Conservation (phyloP, 2,797 vertebrate species). For the Hozukius guyotensis region DNA sequence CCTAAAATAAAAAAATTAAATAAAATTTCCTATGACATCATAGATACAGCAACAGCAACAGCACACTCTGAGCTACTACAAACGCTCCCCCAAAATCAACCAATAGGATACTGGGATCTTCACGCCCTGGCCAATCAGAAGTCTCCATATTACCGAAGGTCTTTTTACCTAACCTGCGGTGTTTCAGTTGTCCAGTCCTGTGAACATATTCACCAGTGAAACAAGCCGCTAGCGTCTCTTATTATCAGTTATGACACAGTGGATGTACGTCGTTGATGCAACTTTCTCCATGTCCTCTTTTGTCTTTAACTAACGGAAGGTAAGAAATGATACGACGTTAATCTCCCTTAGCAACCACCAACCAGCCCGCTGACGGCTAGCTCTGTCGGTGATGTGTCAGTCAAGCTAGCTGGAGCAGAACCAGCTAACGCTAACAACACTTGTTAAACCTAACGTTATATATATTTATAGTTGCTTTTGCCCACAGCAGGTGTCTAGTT, state of each 20-base stretch:
- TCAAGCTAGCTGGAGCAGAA: conserved; percentile 20
- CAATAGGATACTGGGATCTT: conserved; percentile 65
- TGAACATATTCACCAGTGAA: conserved; percentile 27
- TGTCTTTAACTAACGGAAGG: conserved; percentile 83
- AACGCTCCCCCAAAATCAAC: conserved; percentile 5
- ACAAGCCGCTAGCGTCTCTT: neutral
- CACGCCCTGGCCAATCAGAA: conserved; percentile 68
- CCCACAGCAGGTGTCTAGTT: accelerated
- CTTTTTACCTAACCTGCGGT: conserved; percentile 25
- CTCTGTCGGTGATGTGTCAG: conserved; percentile 57
- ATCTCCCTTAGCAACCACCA: neutral
- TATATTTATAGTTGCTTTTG: neutral
- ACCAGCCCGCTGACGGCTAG: conserved; percentile 2
- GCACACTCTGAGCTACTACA: neutral
- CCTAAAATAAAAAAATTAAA: neutral
- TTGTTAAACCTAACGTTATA: neutral
- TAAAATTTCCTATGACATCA: conserved; percentile 32
- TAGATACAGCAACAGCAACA: conserved; percentile 25
- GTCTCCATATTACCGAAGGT: conserved; percentile 19
- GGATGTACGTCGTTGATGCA: conserved; percentile 45
- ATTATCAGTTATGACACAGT: conserved; percentile 66
- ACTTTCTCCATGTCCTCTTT: conserved; percentile 40
- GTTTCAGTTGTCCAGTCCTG: conserved; percentile 9
- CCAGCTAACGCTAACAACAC: neutral
- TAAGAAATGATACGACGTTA: conserved; percentile 48